phyloP scores from a whole-genome alignment of 2,888 invertebrate genomes.

The Prosopocoilus inquinatus region DNA sequence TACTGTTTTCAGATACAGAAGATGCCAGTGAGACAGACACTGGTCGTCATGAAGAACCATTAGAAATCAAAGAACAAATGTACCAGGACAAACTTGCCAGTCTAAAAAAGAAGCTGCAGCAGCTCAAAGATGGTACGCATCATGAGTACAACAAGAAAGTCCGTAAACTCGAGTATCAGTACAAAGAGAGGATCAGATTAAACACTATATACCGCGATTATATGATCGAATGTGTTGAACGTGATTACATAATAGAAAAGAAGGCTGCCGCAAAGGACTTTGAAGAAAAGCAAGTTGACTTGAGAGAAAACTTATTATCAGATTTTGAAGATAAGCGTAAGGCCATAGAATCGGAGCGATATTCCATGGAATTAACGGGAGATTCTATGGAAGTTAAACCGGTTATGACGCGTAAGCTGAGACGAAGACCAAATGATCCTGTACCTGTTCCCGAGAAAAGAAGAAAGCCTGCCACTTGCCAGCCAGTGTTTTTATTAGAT shows the following conservation, averaged over 20 bases:
- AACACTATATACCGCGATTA: slow-evolving; percentile 78
- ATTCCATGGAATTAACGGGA: slow-evolving; percentile 86
- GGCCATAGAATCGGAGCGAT: slow-evolving; percentile 82
- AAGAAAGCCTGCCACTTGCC: slow-evolving; percentile 78
- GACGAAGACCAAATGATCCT: slow-evolving; percentile 92
- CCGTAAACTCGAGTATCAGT: slow-evolving; percentile 77
- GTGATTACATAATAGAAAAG: slow-evolving; percentile 84
- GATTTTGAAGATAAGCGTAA: slow-evolving; percentile 93
- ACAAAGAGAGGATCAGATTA: slow-evolving; percentile 74
- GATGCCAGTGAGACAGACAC: slow-evolving; percentile 96
- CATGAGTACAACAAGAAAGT: slow-evolving; percentile 82
- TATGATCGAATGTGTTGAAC: slow-evolving; percentile 81
- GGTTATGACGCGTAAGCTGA: slow-evolving; percentile 89
- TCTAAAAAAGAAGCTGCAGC: slow-evolving; percentile 85
- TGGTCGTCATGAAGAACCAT: slow-evolving; percentile 75
- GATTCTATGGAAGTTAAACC: slow-evolving; percentile 92
- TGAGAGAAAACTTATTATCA: slow-evolving; percentile 82
- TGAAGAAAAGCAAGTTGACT: slow-evolving; percentile 91
- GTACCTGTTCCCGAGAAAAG: slow-evolving; percentile 86
- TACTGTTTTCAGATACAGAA: slow-evolving; percentile 71
- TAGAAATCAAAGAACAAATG: slow-evolving; percentile 86
- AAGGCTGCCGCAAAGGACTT: slow-evolving; percentile 88
- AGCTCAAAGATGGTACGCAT: slow-evolving; percentile 81
- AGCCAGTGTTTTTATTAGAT: slow-evolving; percentile 83
- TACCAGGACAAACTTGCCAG: slow-evolving; percentile 88